A percentile compares a stretch with the other conserved stretches of the same genome.
Conservation (phyloP, 2,797 vertebrate genomes). For the Vespertilio murinus region DNA sequence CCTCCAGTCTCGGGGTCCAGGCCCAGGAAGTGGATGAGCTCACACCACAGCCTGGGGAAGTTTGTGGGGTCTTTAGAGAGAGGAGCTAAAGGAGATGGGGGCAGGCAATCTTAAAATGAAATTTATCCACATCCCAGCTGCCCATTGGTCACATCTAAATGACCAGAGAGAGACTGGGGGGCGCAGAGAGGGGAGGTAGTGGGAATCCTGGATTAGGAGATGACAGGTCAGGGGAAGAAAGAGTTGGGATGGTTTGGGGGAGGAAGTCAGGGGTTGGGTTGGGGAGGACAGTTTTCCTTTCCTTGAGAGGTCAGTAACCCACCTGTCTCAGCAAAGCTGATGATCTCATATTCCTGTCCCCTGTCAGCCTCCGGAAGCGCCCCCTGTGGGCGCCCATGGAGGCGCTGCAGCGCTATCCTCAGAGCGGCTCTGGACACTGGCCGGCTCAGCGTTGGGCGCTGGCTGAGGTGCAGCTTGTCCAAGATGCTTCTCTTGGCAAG, state of each 20-base stretch:
- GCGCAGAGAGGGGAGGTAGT: too few relatives aligned
- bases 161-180: not conserved
- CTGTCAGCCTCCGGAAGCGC: conserved; percentile 66
- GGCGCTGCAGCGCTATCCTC: conserved; percentile 88
- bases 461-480: conserved; percentile 90
- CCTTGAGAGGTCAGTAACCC: conserved; percentile 44
- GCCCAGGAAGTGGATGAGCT: not conserved
- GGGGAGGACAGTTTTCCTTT: not conserved
- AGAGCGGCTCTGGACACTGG: conserved; percentile 87
- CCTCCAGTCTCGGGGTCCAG: not conserved
- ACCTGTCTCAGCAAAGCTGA: conserved; percentile 92
- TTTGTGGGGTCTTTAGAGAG: not conserved
- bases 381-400: conserved; percentile 72
- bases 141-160: not conserved
- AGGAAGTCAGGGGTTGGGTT: not conserved
- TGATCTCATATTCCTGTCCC: conserved; percentile 90
- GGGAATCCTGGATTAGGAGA: not conserved
- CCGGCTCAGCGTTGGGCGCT: conserved; percentile 89
- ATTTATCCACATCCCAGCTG: not conserved
- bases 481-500: conserved; percentile 93
- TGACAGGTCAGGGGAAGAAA: not conserved
- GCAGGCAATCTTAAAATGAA: not conserved
- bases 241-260: not conserved
- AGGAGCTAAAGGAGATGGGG: not conserved
- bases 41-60: not conserved